Base-by-base conservation (phyloP, 2,888 invertebrate species). In the Heliconius hortense region DNA sequence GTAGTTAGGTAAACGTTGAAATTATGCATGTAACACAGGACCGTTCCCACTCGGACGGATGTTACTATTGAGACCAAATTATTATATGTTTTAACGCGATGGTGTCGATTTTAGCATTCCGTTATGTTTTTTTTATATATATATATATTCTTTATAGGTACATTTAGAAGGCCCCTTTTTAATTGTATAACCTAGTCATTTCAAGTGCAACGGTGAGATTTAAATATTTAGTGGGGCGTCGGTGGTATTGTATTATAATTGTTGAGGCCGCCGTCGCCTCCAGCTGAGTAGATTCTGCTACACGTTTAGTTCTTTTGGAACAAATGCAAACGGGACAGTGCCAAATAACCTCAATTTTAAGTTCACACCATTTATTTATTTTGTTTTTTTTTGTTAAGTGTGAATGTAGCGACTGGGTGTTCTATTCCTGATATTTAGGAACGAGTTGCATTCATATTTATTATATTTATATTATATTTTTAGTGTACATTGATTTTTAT, bases 21-120 rank as follows among this genome's bases (percentile, higher is more conserved):
- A 85, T 84, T 84, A 86, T 87, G 90, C 89, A 89, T 91, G 91
- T 85, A 85, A 86, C 88, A 89, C 88, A 88, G 88, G 86, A 87
- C 85, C 85, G 87, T 88, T 88, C 83, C 89, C 87, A 86, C 84
- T 87, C 87, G 88, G 86, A 79, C 89, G 93, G 90, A 84, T 91
- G 93, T 93, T 93, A 93, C 86, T 89, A 92, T 94, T 93, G 93
- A 93, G 92, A 93, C 93, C 93, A 93, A 93, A 90, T 92, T 87
- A 91, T 92, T 92, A 94, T 94, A 93, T 94, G 93, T 94, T 94
- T 88, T 86, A 87, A 84, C 85, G 93, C 87, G 90, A 93, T 93
- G 93, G 93, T 93, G 84, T 94, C 93, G 93, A 93, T 94, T 92
- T 92, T 93, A 93, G 91, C 93, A 94, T 93, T 94, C 93, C 93